Evolutionary conservation across 2,113 vertebrate species (phyloP).

Genomic region (Pangasianodon gigas): DNA sequence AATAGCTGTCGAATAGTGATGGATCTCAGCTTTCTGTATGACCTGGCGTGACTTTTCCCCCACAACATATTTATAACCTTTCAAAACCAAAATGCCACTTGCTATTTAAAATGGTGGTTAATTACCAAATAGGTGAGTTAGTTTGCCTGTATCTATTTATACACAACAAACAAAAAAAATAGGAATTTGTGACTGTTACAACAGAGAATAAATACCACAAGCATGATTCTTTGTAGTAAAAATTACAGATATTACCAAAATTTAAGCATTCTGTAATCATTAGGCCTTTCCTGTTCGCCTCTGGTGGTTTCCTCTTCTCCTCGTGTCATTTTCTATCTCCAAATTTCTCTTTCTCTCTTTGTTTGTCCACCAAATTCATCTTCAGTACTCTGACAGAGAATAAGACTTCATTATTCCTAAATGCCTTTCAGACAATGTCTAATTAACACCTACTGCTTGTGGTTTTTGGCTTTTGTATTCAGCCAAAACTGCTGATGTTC

Average conservation of each 20-base stretch:
- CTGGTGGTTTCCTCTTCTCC: neutral
- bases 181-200: neutral
- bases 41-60: neutral
- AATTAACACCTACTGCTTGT: constrained; percentile 9
- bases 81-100: neutral
- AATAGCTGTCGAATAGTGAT: neutral
- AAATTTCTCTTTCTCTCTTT: neutral
- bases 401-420: constrained; percentile 9
- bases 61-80: neutral
- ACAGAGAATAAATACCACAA: neutral
- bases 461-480: neutral
- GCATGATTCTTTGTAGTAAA: neutral
- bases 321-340: neutral
- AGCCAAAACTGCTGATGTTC: neutral
- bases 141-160: neutral
- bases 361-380: neutral
- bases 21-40: neutral
- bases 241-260: neutral
- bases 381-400: neutral
- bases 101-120: neutral
- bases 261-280: neutral
- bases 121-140: neutral
- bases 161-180: neutral
- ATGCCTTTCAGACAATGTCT: neutral
- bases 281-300: neutral